Evolutionary conservation across 2,797 vertebrate genomes (phyloP).

Genomic region (Rhadinocentrus ornatus): DNA sequence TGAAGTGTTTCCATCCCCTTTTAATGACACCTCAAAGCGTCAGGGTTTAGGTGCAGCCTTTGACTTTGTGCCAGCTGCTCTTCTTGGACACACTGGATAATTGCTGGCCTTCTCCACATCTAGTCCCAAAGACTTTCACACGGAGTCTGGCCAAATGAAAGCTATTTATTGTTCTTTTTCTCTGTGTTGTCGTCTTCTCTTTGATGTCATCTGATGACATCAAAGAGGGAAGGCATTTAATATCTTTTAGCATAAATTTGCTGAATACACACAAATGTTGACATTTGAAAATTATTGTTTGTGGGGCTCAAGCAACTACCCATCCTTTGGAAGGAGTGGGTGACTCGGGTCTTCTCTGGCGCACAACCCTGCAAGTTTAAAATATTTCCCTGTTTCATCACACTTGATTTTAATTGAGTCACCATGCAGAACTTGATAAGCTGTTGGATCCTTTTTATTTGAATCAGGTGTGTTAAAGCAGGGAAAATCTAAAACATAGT

Average conservation of each 20-base stretch:
- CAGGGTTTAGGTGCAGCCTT: slow-evolving; percentile 40
- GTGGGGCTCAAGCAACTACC: not conserved
- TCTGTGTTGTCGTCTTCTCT: not conserved
- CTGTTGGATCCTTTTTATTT: too few relatives aligned
- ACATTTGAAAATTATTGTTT: not conserved
- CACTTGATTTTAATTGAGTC: too few relatives aligned
- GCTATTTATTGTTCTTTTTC: not conserved
- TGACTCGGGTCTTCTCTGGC: too few relatives aligned
- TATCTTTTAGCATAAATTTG: not conserved
- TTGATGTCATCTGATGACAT: not conserved
- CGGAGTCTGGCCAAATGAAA: not conserved
- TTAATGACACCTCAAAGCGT: slow-evolving; percentile 52
- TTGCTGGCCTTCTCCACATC: slow-evolving; percentile 1
- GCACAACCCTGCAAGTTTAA: too few relatives aligned
- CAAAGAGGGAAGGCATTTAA: too few relatives aligned
- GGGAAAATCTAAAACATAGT: not conserved
- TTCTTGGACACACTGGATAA: slow-evolving; percentile 29
- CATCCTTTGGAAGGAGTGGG: too few relatives aligned
- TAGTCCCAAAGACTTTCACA: slow-evolving; percentile 15
- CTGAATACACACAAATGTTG: too few relatives aligned
- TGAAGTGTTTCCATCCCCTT: slow-evolving; percentile 47
- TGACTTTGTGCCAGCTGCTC: slow-evolving; percentile 42
- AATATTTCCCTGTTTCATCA: too few relatives aligned
- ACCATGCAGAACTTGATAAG: too few relatives aligned
- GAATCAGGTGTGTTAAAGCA: too few relatives aligned